A percentile compares a stretch with the other conserved stretches of the same genome.
Evolutionary conservation across 2,113 vertebrate genomes (phyloP).

Genomic region (Peucedramus taeniatus): DNA sequence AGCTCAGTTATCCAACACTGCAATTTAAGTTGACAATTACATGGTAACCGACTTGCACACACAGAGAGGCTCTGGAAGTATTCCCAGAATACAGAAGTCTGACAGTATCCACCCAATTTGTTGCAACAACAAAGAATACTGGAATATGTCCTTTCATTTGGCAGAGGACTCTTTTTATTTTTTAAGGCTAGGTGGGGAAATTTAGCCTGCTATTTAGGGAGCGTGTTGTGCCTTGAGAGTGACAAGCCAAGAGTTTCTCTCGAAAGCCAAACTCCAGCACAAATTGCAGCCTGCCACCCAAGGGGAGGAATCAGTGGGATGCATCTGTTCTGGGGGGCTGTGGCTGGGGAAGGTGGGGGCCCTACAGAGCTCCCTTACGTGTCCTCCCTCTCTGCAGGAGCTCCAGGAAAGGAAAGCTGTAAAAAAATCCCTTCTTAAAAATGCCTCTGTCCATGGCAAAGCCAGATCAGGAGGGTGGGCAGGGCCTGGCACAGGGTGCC

Average conservation of each 20-base stretch:
- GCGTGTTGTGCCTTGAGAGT: slow-evolving; percentile 34
- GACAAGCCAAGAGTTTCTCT: slow-evolving; percentile 51
- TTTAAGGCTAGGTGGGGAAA: slow-evolving; percentile 43
- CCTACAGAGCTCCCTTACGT: fast-evolving
- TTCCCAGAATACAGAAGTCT: slow-evolving; percentile 63
- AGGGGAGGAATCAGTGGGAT: not conserved
- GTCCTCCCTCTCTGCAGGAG: not conserved
- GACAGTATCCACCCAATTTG: slow-evolving; percentile 65
- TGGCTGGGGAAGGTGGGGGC: not conserved
- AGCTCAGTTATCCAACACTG: slow-evolving; percentile 39
- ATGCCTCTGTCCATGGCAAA: not conserved
- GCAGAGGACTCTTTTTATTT: slow-evolving; percentile 7
- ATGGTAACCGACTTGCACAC: slow-evolving; percentile 36
- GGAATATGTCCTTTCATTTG: slow-evolving; percentile 57
- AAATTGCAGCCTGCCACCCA: slow-evolving; percentile 23
- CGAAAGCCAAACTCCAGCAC: slow-evolving; percentile 43
- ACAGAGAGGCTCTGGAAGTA: slow-evolving; percentile 47
- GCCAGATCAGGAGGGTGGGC: fast-evolving
- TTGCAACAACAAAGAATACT: slow-evolving; percentile 60
- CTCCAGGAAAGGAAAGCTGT: not conserved
- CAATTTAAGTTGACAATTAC: slow-evolving; percentile 57
- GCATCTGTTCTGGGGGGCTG: not conserved
- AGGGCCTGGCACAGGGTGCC: not conserved
- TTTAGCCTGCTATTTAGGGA: slow-evolving; percentile 56
- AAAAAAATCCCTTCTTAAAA: not conserved